phyloP scores from a whole-genome alignment of 2,888 invertebrate genomes.

The Calliscelio sp. region DNA sequence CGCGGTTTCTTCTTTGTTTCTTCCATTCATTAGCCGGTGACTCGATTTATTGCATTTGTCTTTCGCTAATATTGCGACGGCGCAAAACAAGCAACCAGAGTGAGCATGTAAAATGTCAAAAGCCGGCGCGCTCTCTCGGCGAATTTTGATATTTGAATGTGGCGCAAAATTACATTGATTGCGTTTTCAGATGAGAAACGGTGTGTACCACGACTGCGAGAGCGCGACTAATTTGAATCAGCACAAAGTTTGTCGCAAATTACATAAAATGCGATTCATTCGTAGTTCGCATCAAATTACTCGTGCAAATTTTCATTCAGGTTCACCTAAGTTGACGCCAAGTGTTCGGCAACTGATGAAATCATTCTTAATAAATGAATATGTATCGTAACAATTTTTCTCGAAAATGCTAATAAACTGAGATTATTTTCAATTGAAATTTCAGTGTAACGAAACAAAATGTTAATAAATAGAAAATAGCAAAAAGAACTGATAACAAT shows the following conservation, averaged over 20 bases:
- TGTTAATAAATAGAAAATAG: no score
- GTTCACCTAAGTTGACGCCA: conserved; percentile 15
- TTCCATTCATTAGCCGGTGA: conserved; percentile 43
- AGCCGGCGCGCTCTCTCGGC: conserved; percentile 28
- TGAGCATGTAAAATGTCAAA: conserved; percentile 46
- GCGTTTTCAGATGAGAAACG: conserved; percentile 22
- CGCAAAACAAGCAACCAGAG: conserved; percentile 25
- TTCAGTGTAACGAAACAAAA: no score
- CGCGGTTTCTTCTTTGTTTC: conserved; percentile 42
- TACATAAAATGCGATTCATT: conserved; percentile 54
- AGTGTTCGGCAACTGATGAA: no score
- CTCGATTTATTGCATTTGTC: conserved; percentile 50
- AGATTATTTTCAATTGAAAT: no score
- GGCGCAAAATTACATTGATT: conserved; percentile 52
- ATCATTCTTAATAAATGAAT: no score
- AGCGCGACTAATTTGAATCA: conserved; percentile 48
- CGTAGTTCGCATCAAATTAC: conserved; percentile 32
- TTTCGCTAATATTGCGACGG: conserved; percentile 34
- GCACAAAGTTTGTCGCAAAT: conserved; percentile 54
- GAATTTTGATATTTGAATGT: conserved; percentile 53
- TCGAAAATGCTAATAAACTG: no score
- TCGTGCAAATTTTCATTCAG: conserved; percentile 42
- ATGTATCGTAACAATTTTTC: no score
- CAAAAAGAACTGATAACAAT: no score
- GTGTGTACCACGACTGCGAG: neutral